phyloP scores from a whole-genome alignment of 2,797 vertebrate species.

The Cryptoprocta ferox region DNA sequence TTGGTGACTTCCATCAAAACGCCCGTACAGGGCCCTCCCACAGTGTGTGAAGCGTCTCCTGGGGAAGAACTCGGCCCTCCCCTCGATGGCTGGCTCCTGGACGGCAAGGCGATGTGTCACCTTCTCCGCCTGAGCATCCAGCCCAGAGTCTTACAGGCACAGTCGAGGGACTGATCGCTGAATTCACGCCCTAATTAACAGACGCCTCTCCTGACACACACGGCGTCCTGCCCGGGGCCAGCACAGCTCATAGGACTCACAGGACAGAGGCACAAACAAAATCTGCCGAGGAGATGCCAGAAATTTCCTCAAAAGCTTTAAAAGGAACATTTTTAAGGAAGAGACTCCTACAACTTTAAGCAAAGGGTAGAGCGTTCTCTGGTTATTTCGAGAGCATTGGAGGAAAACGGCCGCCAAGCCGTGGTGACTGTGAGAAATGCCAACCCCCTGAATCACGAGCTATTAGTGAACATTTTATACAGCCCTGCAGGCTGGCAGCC shows the following conservation, averaged over 20 bases:
- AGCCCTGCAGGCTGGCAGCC: background rate
- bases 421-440: background rate
- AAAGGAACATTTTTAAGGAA: background rate
- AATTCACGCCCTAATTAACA: too few species aligned
- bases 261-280: rapidly evolving
- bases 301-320: background rate
- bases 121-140: background rate
- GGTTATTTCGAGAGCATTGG: constrained; percentile 55
- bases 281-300: rapidly evolving
- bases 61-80: background rate
- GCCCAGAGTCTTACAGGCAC: too few species aligned
- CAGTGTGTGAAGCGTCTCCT: background rate
- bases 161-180: rapidly evolving
- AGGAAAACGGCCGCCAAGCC: background rate
- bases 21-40: background rate
- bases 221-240: rapidly evolving
- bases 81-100: too few species aligned
- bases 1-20: background rate
- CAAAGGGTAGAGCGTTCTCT: background rate
- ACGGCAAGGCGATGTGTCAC: rapidly evolving
- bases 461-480: constrained; percentile 17
- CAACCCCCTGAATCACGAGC: constrained; percentile 26
- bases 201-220: rapidly evolving
- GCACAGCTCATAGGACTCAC: rapidly evolving
- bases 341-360: background rate